Base-by-base conservation (phyloP, 2,113 vertebrate species). In the Callocephalon fimbriatum region DNA sequence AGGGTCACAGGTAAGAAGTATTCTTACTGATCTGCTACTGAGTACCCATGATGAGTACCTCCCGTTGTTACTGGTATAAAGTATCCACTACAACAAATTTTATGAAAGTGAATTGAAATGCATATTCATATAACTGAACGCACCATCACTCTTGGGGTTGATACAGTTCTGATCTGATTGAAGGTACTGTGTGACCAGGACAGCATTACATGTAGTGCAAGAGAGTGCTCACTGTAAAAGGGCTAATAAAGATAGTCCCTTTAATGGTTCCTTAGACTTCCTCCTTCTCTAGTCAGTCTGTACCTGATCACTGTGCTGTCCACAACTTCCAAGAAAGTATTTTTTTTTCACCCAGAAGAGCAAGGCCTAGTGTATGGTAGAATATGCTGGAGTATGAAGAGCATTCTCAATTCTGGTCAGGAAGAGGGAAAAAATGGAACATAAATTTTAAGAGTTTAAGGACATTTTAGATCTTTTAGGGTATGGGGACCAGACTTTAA, bases 1-100 rank as follows among this genome's bases (percentile, higher is more conserved):
- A 98, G 99, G 99, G 89, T 99, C 99, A 98, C 99, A 99, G 99
- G 99, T 99, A 98, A 96, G 97, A 80, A 81, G 13, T 35, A 12
- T 85, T 93, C 32, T 79, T 88, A 56, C 61, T 85, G 48, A 29
- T 82, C 50, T 90, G 25, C 32, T 88, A 15, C 42, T 53, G 42
- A 75, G 48, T 38, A 86, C 21, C 9, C 10, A 4, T 19, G 13
- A 83, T 72, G 65, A 87, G 17, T 73, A 62, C 17, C 37, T 88
- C 38, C 51, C 2, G 2, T 59, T 94, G 26, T 47, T 89, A 59
- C 17, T 63, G 58, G 25, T 74, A 53, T 45, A 91, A 90, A 76
- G 54, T 78, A 58, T 13, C 38, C 73, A 21, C 65, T 85, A 4
- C 26, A 63, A 56, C 22, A 63, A 5, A 37, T 86, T 50, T 82